These are phyloP conservation scores for Poeciliopsis occidentalis DNA, from an alignment of 2,113 vertebrate genomes.

Conservation along the genomic window DNA sequence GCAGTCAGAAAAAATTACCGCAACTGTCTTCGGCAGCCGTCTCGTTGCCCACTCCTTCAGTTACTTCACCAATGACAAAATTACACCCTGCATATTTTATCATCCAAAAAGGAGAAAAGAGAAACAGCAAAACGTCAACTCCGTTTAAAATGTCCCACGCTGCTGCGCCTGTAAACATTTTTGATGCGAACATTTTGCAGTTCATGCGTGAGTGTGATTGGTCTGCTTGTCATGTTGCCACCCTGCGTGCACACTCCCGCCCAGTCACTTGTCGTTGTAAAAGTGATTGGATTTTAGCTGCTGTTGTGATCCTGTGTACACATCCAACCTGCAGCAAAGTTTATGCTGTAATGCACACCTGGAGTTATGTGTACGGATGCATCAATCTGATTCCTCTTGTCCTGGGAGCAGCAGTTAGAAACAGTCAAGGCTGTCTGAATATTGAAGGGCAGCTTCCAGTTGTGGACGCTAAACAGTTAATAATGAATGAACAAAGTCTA, in stretches of 20 bases:
- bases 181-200: background rate
- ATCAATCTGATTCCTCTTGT: conserved; percentile 46
- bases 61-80: background rate
- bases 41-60: background rate
- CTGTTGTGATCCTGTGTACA: background rate
- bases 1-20: background rate
- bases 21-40: background rate
- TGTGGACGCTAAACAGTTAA: conserved; percentile 65
- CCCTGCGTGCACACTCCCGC: background rate
- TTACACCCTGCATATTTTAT: background rate
- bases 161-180: background rate
- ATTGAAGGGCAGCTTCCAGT: conserved; percentile 67
- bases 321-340: conserved; percentile 10
- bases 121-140: background rate
- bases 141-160: background rate
- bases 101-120: background rate
- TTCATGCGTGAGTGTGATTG: background rate
- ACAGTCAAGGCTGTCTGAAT: conserved; percentile 70
- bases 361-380: conserved; percentile 18
- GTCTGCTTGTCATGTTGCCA: background rate
- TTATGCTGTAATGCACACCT: conserved; percentile 22
- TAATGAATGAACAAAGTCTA: conserved; percentile 73
- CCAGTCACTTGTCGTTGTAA: background rate
- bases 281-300: background rate
- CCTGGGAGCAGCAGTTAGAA: conserved; percentile 55